Evolutionary conservation across 2,888 invertebrate species (phyloP), one percentile per base, ranked within the genome.

Genomic region (Lasioglossum vierecki): DNA sequence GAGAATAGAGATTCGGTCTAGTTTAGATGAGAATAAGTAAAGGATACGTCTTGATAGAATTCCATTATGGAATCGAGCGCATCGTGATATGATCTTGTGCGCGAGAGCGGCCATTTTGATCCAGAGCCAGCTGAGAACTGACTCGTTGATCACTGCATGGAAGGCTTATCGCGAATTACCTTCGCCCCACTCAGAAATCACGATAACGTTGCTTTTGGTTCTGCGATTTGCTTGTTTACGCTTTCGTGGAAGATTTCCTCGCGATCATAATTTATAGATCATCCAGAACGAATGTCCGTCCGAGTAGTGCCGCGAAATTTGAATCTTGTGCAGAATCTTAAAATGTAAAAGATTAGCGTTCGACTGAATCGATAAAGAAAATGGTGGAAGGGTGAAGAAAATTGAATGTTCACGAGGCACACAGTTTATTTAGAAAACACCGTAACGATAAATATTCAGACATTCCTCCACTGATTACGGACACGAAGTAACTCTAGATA

Each of bases 41-140:
- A 94, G 94, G 94, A 94, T 94, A 94, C 94, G 88, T 76, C 91
- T 93, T 5, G 82, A 73, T 4, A 84, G 80, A 76, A 86, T 86
- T 18, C 77, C 68, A 11, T 82, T 84, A 13, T 82, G 82, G 26
- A 80, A 76, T 76, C 87, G 90, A 8, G 78, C 74, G 26, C 89
- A 82, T 83, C 87, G 87, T 13, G 83, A 60, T 26, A 93, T 35
- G 63, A 91, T 79, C 5, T 79, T 90, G 66, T 85, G 87, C 80
- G 90, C 77, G 68, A 87, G 80, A 18, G 88, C 88, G 74, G 93
- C 93, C 94, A 94, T 94, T 53, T 90, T 91, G 82, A 84, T 18
- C 68, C 41, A 57, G 41, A 78, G 80, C 68, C 66, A 73, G 72
- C 70, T 68, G 82, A 83, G 85, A 86, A 90, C 88, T 88, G 70